Conservation (phyloP, 2,888 invertebrate genomes). For the Heteromurus nitidus region DNA sequence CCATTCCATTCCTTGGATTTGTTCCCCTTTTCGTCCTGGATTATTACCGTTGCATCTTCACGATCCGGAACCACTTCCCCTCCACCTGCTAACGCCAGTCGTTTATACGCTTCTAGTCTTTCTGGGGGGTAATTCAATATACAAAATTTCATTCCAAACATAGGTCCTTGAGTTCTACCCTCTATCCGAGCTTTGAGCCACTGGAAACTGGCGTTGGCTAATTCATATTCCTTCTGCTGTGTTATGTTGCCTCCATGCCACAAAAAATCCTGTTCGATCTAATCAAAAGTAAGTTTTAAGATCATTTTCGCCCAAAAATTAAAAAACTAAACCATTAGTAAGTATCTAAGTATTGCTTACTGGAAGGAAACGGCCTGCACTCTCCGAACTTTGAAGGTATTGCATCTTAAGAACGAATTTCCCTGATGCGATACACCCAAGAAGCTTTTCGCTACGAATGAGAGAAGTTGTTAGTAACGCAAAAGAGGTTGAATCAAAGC, state of each 20-base stretch:
- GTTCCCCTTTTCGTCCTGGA: slow-evolving; percentile 48
- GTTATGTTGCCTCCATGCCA: slow-evolving; percentile 57
- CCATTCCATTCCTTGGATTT: background rate
- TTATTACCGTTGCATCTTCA: slow-evolving; percentile 75
- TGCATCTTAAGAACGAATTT: slow-evolving; percentile 82
- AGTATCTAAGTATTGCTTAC: slow-evolving; percentile 76
- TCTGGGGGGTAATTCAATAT: slow-evolving; percentile 76
- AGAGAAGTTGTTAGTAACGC: slow-evolving; percentile 85
- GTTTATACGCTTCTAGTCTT: slow-evolving; percentile 61
- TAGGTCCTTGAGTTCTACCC: slow-evolving; percentile 49
- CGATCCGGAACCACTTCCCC: slow-evolving; percentile 81
- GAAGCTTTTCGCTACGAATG: slow-evolving; percentile 89
- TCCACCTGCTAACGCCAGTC: slow-evolving; percentile 87
- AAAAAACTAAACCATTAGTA: slow-evolving; percentile 5
- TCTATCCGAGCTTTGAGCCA: slow-evolving; percentile 53
- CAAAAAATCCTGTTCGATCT: slow-evolving; percentile 54
- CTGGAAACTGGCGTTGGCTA: slow-evolving; percentile 39
- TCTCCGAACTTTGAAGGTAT: slow-evolving; percentile 83
- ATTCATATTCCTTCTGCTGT: slow-evolving; percentile 42
- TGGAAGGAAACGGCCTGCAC: slow-evolving; percentile 80
- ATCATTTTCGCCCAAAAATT: too few relatives aligned
- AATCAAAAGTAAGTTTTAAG: too few relatives aligned
- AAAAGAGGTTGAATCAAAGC: slow-evolving; percentile 82
- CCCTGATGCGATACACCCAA: slow-evolving; percentile 90
- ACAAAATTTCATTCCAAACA: slow-evolving; percentile 72